Conservation (phyloP, 2,888 invertebrate species). For the Drosophila kambysellisi region DNA sequence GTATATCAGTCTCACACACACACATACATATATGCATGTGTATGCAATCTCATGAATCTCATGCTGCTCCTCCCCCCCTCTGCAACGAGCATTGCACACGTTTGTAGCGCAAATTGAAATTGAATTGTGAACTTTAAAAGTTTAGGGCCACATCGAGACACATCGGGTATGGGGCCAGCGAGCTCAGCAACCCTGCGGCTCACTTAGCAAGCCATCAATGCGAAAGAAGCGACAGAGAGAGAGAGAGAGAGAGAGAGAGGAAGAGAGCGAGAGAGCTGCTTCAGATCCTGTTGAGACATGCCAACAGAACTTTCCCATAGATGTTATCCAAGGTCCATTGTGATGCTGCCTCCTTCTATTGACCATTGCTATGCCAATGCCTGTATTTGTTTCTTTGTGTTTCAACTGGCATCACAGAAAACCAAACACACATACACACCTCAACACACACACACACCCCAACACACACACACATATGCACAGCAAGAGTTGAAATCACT, state of each 20-base stretch:
- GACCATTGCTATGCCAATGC: constrained; percentile 8
- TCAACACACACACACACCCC: constrained; percentile 11
- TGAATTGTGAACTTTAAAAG: constrained; percentile 79
- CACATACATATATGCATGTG: constrained; percentile 11
- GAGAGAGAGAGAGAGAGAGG: background rate
- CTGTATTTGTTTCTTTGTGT: background rate
- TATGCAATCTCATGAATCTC: constrained; percentile 17
- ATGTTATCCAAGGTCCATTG: constrained; percentile 33
- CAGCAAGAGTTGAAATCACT: constrained; percentile 48
- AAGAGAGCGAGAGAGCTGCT: background rate
- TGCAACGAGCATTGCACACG: constrained; percentile 34
- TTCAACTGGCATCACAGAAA: background rate
- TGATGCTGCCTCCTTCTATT: constrained; percentile 16
- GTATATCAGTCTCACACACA: constrained; percentile 16
- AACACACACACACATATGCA: constrained; percentile 20
- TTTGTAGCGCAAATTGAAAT: constrained; percentile 73
- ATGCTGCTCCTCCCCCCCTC: background rate
- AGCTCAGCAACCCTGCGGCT: constrained; percentile 20
- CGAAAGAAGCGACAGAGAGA: background rate
- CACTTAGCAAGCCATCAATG: constrained; percentile 38
- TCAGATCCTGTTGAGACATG: constrained; percentile 18
- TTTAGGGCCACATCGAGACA: constrained; percentile 64
- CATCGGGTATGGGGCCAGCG: constrained; percentile 26
- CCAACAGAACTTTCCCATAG: constrained; percentile 24
- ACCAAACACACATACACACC: background rate